A percentile compares a stretch with the other conserved stretches of the same genome.
These are phyloP conservation scores for Hemicrepidius hirtus DNA, from an alignment of 2,888 invertebrate genomes.

Conservation along the genomic window DNA sequence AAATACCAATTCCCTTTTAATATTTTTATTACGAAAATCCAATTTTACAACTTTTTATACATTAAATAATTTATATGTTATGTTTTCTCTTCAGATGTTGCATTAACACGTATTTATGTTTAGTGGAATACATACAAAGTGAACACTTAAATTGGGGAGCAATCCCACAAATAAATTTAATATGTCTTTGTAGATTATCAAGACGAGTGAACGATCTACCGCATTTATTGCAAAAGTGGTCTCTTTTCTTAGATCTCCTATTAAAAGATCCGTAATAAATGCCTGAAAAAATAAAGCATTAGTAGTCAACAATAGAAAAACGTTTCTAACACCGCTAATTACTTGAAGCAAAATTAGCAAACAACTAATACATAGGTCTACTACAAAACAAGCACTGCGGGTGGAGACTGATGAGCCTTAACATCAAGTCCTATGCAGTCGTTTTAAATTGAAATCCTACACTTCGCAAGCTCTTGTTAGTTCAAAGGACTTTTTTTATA, in stretches of 20 bases:
- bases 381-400: no score
- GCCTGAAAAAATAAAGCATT: background rate
- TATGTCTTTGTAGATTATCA: conserved; percentile 65
- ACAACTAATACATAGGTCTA: no score
- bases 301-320: no score
- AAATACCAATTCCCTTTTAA: no score
- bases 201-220: conserved; percentile 62
- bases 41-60: no score
- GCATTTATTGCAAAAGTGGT: conserved; percentile 51
- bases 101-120: conserved; percentile 53
- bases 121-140: conserved; percentile 51
- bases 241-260: background rate
- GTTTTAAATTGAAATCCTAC: no score
- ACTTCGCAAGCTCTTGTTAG: no score
- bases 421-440: no score
- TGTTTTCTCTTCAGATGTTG: conserved; percentile 48
- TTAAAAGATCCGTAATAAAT: conserved; percentile 4
- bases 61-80: background rate
- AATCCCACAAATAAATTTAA: conserved; percentile 66
- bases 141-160: conserved; percentile 54
- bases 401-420: no score
- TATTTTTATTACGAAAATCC: background rate
- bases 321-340: background rate
- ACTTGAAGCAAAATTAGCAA: no score
- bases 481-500: no score